Conservation (phyloP, 2,888 invertebrate species). For the Cheilosia scutellata region DNA sequence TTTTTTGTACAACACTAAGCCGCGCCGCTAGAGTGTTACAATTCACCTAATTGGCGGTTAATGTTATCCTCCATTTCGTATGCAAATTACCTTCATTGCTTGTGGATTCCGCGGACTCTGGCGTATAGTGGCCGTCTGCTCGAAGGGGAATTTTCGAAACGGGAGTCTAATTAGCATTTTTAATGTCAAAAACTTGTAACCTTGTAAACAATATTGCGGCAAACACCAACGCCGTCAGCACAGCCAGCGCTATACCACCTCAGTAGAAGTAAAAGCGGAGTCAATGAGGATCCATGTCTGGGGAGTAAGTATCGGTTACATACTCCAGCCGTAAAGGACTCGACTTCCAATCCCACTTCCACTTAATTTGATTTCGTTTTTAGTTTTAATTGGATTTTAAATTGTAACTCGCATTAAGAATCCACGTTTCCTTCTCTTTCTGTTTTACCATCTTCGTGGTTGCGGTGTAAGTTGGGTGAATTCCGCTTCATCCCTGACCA, state of each 20-base stretch:
- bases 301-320: constrained; percentile 68
- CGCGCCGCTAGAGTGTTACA: constrained; percentile 81
- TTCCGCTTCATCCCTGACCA: constrained; percentile 65
- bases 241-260: neutral
- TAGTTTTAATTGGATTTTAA: constrained; percentile 76
- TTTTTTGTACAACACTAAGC: constrained; percentile 66
- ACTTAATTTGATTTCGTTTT: constrained; percentile 75
- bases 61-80: constrained; percentile 81
- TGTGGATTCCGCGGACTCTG: constrained; percentile 54
- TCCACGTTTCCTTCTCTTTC: constrained; percentile 41
- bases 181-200: constrained; percentile 83
- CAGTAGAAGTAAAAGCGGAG: constrained; percentile 37
- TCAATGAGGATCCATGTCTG: constrained; percentile 74
- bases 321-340: constrained; percentile 40
- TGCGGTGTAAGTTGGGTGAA: constrained; percentile 22
- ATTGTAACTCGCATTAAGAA: constrained; percentile 75
- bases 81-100: constrained; percentile 77
- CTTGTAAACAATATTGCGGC: constrained; percentile 78
- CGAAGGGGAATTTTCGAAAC: constrained; percentile 73
- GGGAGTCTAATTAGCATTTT: constrained; percentile 83
- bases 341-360: constrained; percentile 63
- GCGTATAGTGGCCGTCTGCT: constrained; percentile 40
- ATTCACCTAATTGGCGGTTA: constrained; percentile 84
- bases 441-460: constrained; percentile 36
- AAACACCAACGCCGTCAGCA: constrained; percentile 61